Base-by-base conservation (phyloP, 2,797 vertebrate genomes). In the Dromococcyx pavoninus region DNA sequence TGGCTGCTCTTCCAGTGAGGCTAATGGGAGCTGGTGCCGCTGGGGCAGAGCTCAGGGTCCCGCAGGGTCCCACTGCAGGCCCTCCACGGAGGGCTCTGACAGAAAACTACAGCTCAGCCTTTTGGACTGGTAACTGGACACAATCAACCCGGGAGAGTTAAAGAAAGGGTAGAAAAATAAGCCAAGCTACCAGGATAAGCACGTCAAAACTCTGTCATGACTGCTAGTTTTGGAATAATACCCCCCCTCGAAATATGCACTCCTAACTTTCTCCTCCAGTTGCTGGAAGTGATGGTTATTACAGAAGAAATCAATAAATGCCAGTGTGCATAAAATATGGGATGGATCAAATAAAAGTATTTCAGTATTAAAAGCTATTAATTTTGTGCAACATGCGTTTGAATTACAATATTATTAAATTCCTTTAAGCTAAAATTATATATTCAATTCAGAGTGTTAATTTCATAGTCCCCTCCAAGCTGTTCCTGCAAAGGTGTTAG, bases 401-500 rank as follows among this genome's bases (percentile, higher is more conserved):
- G 93, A 97, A 97, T 97, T 97, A 96, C 88, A 94, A 33, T 92
- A 95, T 97, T 96, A 97, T 96, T 97, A 91, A 96, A 97, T 96
- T 96, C 93, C 89, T 84, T 94, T 96, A 96, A 92, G 71, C 85
- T 90, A 91, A 95, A 97, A 94, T 96, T 80, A 96, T 97, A 95
- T 95, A 95, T 97, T 95, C 97, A 95, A 96, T 95, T 94, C 77
- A 88, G 78, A 95, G 94, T 96, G 96, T 75, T 97, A 97, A 98
- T 97, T 97, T 97, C 96, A 97, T 87, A 96, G 97, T 90, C 62
- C 62, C 80, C 91, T 96, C 95, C 96, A 96, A 97, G 88, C 82
- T 92, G 95, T 96, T 97, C 89, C 91, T 94, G 80, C 77, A 87
- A 94, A 98, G 96, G 97, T 98, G 97, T 97, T 97, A 96, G 95